phyloP scores from a whole-genome alignment of 1,140 invertebrate species.

The Aphis craccivora region DNA sequence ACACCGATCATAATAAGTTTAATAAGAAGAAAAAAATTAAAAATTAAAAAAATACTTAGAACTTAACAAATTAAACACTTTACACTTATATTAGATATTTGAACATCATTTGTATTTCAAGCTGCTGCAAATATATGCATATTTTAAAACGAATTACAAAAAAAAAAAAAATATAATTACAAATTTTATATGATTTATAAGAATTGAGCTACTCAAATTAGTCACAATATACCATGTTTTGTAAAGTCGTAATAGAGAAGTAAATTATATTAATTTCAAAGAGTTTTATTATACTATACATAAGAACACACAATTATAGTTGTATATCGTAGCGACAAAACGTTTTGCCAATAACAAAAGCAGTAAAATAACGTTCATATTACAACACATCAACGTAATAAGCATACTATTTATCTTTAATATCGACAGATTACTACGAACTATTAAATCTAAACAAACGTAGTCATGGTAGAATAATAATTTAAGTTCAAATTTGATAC shows the following conservation, averaged over 20 bases:
- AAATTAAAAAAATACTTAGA: not conserved
- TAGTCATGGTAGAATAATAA: not conserved
- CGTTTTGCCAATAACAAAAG: not conserved
- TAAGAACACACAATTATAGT: not conserved
- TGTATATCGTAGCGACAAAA: not conserved
- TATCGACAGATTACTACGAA: not conserved
- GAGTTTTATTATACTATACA: not conserved
- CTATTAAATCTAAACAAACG: not conserved
- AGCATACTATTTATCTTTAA: not conserved
- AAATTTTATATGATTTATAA: not conserved
- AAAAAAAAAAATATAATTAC: not conserved
- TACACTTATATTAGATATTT: not conserved
- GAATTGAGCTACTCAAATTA: not conserved
- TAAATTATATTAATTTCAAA: not conserved
- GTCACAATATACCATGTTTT: not conserved
- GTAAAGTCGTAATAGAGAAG: not conserved
- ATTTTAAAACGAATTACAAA: not conserved
- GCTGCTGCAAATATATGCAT: not conserved
- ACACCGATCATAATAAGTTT: not conserved
- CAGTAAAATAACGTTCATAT: not conserved
- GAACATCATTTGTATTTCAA: not conserved
- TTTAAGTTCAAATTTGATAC: not conserved
- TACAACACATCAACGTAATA: not conserved
- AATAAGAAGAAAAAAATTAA: not conserved
- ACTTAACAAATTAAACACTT: not conserved